Percentiles rank a stretch among this genome's conserved stretches.
Conservation (phyloP, 2,888 invertebrate genomes). For the Zhengitettix transpicula region DNA sequence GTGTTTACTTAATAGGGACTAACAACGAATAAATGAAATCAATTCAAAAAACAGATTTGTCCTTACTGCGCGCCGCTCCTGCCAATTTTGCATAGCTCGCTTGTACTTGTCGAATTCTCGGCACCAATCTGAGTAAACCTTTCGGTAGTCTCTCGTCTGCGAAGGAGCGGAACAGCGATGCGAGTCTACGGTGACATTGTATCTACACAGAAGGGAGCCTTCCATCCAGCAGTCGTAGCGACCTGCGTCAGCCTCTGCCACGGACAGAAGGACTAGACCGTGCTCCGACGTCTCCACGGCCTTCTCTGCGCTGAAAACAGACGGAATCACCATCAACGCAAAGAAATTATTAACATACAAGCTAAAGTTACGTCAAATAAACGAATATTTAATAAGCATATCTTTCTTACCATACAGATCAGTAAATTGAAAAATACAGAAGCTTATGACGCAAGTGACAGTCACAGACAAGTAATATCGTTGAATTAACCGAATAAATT, state of each 20-base stretch:
- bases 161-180: constrained; percentile 83
- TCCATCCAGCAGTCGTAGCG: constrained; percentile 85
- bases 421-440: no score
- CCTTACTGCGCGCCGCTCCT: constrained; percentile 62
- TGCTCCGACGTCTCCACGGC: constrained; percentile 87
- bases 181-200: constrained; percentile 89
- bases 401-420: no score
- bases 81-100: constrained; percentile 90
- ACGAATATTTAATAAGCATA: no score
- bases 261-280: constrained; percentile 76
- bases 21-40: no score
- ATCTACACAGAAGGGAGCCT: constrained; percentile 71
- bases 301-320: constrained; percentile 56
- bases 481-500: no score
- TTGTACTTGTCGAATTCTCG: constrained; percentile 96
- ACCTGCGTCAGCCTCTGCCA: constrained; percentile 79
- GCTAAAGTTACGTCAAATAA: no score
- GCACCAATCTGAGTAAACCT: constrained; percentile 96
- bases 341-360: no score
- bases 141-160: constrained; percentile 82
- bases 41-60: no score
- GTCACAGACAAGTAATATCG: no score
- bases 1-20: no score
- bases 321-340: constrained; percentile 25
- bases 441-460: no score